A percentile compares a stretch with the other conserved stretches of the same genome.
phyloP scores from a whole-genome alignment of 2,797 vertebrate genomes.

The Meda fulgida region DNA sequence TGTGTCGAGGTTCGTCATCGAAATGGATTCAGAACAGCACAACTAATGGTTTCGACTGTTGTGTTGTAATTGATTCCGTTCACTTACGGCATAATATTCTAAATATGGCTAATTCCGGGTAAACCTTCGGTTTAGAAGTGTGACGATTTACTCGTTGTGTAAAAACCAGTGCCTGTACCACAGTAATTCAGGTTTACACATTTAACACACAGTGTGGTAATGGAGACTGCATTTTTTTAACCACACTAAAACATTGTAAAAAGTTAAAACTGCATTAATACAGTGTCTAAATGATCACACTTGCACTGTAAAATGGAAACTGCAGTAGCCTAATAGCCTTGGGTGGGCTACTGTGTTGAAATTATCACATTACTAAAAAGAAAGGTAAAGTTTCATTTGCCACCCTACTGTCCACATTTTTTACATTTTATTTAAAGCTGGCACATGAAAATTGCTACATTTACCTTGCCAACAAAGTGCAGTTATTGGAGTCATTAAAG shows the following conservation, averaged over 20 bases:
- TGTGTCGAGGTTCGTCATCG: conserved; percentile 50
- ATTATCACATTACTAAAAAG: not conserved
- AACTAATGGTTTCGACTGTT: conserved; percentile 66
- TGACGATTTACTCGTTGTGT: not conserved
- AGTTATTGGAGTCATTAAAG: not conserved
- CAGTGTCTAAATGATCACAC: not conserved
- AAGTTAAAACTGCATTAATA: not conserved
- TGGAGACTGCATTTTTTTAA: not conserved
- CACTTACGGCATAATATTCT: conserved; percentile 2
- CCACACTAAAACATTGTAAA: no score
- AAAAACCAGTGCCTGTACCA: not conserved
- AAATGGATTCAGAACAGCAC: not conserved
- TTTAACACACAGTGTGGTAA: not conserved
- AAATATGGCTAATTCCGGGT: conserved; percentile 40
- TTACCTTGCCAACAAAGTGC: not conserved
- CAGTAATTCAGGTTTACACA: not conserved
- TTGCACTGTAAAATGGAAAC: not conserved
- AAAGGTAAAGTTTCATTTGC: not conserved
- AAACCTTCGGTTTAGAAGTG: not conserved
- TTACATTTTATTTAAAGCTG: not conserved
- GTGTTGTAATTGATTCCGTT: conserved; percentile 34
- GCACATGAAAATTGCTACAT: not conserved
- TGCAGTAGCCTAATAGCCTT: not conserved
- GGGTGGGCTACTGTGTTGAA: not conserved
- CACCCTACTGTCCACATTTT: not conserved